These are phyloP conservation scores for Falco columbarius DNA, from an alignment of 2,797 vertebrate genomes.

Conservation along the genomic window DNA sequence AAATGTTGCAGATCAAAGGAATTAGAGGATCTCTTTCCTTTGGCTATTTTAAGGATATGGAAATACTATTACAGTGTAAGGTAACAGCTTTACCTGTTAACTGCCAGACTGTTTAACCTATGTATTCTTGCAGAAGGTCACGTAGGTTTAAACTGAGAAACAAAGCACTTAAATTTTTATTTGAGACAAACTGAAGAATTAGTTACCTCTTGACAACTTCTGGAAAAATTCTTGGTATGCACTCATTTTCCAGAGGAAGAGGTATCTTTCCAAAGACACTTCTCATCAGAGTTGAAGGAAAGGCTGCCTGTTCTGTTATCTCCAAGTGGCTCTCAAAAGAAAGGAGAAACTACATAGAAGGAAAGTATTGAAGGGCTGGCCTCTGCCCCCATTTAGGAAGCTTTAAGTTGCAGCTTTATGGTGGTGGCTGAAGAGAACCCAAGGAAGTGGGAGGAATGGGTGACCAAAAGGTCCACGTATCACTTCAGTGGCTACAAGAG, in stretches of 20 bases:
- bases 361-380: background rate
- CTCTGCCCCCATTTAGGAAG: background rate
- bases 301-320: background rate
- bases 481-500: background rate
- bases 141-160: background rate
- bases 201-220: background rate
- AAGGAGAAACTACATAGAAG: background rate
- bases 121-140: background rate
- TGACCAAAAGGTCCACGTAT: accelerated
- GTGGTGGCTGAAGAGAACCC: background rate
- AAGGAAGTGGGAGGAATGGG: background rate
- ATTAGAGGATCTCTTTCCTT: background rate
- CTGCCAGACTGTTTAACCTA: background rate
- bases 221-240: background rate
- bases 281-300: background rate
- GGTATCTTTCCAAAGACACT: too few relatives aligned
- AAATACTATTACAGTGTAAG: background rate
- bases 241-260: background rate
- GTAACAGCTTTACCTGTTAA: background rate
- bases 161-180: background rate
- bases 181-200: background rate
- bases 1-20: background rate
- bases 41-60: background rate
- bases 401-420: background rate
- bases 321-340: background rate